Evolutionary conservation across 1,140 invertebrate species (phyloP).

Genomic region (Trichoplusia ni): DNA sequence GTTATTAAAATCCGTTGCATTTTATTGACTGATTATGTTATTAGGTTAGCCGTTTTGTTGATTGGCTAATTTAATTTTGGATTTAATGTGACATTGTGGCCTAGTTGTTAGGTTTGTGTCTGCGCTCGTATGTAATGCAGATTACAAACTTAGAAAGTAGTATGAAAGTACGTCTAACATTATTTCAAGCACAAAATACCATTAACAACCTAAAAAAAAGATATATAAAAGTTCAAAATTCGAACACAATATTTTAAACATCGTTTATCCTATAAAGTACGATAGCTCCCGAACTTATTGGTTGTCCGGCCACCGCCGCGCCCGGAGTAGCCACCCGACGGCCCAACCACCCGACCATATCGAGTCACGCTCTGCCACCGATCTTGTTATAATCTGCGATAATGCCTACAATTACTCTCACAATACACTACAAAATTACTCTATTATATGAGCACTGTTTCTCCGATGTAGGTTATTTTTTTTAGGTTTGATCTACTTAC

Average conservation of each 20-base stretch:
- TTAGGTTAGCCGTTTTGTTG: too few relatives aligned
- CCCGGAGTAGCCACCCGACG: conserved; percentile 13
- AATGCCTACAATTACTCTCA: conserved; percentile 17
- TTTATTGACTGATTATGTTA: too few relatives aligned
- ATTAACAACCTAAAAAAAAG: neutral
- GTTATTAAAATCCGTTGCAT: too few relatives aligned
- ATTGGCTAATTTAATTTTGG: too few relatives aligned
- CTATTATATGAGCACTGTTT: neutral
- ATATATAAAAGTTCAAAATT: neutral
- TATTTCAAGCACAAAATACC: neutral
- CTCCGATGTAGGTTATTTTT: neutral
- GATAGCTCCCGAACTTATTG: conserved; percentile 16
- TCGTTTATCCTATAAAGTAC: too few relatives aligned
- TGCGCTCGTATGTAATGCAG: too few relatives aligned
- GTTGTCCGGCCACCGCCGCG: conserved; percentile 23
- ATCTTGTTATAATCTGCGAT: conserved; percentile 12
- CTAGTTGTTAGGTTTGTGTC: too few relatives aligned
- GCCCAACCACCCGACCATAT: conserved; percentile 39
- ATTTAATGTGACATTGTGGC: too few relatives aligned
- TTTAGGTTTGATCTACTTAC: too few relatives aligned
- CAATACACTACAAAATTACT: conserved; percentile 5
- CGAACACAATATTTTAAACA: too few relatives aligned
- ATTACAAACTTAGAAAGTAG: too few relatives aligned
- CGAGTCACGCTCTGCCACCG: conserved; percentile 39
- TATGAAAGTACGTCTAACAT: too few relatives aligned